Base-by-base conservation (phyloP, 2,888 invertebrate species). In the Athalia cordata region DNA sequence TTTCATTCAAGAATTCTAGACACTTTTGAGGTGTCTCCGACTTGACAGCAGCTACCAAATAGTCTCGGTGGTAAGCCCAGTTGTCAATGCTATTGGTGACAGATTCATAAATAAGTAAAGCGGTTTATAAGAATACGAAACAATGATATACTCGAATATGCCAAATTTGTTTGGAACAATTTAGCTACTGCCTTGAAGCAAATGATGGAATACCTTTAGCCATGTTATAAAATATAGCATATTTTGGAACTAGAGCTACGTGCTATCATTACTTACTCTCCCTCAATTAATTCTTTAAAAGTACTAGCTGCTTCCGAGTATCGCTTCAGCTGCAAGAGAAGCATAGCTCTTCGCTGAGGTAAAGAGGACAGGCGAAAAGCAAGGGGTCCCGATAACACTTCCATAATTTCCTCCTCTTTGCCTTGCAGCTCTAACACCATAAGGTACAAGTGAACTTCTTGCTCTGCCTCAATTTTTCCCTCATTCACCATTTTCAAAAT, bases 391-490 rank as follows among this genome's bases (percentile, higher is more conserved):
- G 95, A 94, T n/a, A 98, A 91, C 79, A 98, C 94, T 77, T 94
- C 93, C 61, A 98, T 90, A 9, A 97, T 95, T 85, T 96, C 96
- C 83, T 95, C 93, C 91, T 94, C 95, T 89, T 98, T 98, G 55
- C 93, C 94, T 89, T 95, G 95, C 13, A 95, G 91, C 85, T 97
- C 95, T 67, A 97, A 91, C 80, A 99, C 96, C 92, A 97, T 96
- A 78, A 98, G 92, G 90, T 98, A 98, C 64, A 99, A 92, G 79
- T 96, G 94, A 0, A 98, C 95, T 90, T 99, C 99, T 90, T 97
- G 97, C 89, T 98, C 98, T 0, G 97, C 96, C 88, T 98, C 97
- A 86, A 97, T 92, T 91, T 96, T 97, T 83, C 95, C 95, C 81
- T 98, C 97, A 5, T 93, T 92, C 77, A 98, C 95, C 87, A 97